These are phyloP conservation scores for Epinotia nisella DNA, from an alignment of 2,888 invertebrate genomes.

Conservation along the genomic window DNA sequence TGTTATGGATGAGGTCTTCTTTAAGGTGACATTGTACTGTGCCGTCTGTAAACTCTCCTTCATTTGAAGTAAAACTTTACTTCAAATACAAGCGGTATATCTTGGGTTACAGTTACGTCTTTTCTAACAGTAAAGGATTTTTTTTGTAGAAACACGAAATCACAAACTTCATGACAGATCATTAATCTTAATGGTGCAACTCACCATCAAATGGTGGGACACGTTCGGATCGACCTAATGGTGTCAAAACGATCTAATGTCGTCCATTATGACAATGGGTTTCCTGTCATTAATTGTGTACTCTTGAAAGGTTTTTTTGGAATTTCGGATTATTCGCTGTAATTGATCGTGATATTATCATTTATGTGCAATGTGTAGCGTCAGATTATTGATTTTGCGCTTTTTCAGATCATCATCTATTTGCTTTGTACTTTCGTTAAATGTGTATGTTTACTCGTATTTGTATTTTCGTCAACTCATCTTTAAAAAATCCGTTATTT, in stretches of 20 bases:
- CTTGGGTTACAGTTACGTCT: neutral
- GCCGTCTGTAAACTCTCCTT: no score
- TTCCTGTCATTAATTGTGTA: conserved; percentile 29
- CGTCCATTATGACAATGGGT: conserved; percentile 25
- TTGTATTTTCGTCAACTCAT: conserved; percentile 24
- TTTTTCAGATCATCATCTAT: conserved; percentile 8
- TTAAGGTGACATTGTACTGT: no score
- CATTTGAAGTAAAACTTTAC: no score
- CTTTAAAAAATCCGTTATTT: conserved; percentile 9
- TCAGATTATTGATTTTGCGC: conserved; percentile 19
- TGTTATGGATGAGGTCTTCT: no score
- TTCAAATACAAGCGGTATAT: no score
- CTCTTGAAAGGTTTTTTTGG: conserved; percentile 25
- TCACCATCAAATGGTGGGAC: conserved; percentile 27
- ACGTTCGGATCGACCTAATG: conserved; percentile 18
- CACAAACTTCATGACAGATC: conserved; percentile 1
- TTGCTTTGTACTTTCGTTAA: neutral
- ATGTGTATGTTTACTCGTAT: conserved; percentile 20
- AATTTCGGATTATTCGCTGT: conserved; percentile 12
- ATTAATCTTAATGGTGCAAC: conserved; percentile 32
- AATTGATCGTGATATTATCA: conserved; percentile 32
- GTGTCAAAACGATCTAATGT: conserved; percentile 30
- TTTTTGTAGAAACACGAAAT: neutral
- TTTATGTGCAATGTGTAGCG: conserved; percentile 12
- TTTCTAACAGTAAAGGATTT: neutral